Evolutionary conservation across 2,888 invertebrate genomes (phyloP), one percentile per base, ranked within the genome.

Genomic region (Rhorus exstirpatorius): DNA sequence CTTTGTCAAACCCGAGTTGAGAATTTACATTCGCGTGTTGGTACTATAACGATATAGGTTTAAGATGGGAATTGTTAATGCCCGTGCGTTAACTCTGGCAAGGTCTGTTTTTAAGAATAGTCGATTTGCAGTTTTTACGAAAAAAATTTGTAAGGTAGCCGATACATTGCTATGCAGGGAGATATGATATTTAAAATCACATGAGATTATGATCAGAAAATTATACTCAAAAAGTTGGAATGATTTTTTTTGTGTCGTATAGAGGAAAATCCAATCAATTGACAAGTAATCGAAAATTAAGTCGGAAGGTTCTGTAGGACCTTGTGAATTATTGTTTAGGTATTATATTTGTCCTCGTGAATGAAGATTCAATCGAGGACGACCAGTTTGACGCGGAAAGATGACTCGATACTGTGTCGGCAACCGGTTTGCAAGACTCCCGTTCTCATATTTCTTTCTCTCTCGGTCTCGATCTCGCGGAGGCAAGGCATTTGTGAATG

Each of bases 1-100:
- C 61, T 31, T 61, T 58, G 82, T 85, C 85, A 86, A 85, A 86
- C 85, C 84, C 82, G 84, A 79, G 51, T 82, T 79, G 79, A 81
- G 49, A 77, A 84, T 67, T 55, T 61, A 46, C 41, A 55, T 24
- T 21, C 46, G 68, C 61, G 46, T 46, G 17, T 19, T 26, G 3
- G 12, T 51, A 31, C 35, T 21, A 19, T 31, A 12, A 49, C 38
- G 41, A 51, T 79, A 7, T 6, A n/a, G n/a, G n/a, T 65, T 58
- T 31, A 17, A 35, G 35, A 31, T n/a, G 79, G 83, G 83, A 87
- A 87, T 87, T 88, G 87, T 79, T 53, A 46, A 46, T 46, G 46
- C 46, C 46, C 46, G 17, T 46, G 14, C 3, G 14, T 46, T 46
- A 7, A 46, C 10, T 46, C 14, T 46, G 4, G 46, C 8, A 1